Base-by-base conservation (phyloP, 2,888 invertebrate species). In the Heliconius hortense region DNA sequence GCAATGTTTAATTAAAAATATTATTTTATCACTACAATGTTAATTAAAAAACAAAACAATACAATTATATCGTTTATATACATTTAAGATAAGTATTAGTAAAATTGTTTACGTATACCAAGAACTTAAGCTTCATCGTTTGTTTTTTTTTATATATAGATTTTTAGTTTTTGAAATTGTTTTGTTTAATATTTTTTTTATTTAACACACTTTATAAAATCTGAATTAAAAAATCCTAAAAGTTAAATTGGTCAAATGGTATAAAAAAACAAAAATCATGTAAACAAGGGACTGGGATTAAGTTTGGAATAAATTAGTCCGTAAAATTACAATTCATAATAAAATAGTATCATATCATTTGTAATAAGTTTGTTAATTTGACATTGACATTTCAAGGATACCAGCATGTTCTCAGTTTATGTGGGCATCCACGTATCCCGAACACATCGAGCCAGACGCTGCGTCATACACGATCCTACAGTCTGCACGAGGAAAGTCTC, bases 401-500 rank as follows among this genome's bases (percentile, higher is more conserved):
- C 28, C 11, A 5, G 15, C 53, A 59, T 8, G 73, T 74, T 59
- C 70, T 64, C n/a, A 78, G 72, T 75, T 75, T 75, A 78, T 26
- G 69, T 69, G 31, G 48, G 15, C 78, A 77, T 62, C 60, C 48
- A 31, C 63, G 56, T 82, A 83, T 85, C 86, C 84, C 85, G 82
- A 84, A 82, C 83, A 82, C 59, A 68, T 79, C 82, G 81, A 80
- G 77, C 85, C 87, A 89, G 89, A 89, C 89, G 84, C 86, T 86
- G 87, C 89, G 89, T 88, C 89, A 89, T 84, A 84, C 80, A 48
- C 71, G 74, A 63, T 74, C 66, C 69, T 35, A 69, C 56, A 56
- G 69, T 69, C 67, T 72, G 81, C 80, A 76, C 78, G 80, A 81
- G 80, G 56, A 69, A 76, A 75, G 72, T 80, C 83, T 83, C 80